Evolutionary conservation across 2,888 invertebrate species (phyloP).

Genomic region (Leucania comma): DNA sequence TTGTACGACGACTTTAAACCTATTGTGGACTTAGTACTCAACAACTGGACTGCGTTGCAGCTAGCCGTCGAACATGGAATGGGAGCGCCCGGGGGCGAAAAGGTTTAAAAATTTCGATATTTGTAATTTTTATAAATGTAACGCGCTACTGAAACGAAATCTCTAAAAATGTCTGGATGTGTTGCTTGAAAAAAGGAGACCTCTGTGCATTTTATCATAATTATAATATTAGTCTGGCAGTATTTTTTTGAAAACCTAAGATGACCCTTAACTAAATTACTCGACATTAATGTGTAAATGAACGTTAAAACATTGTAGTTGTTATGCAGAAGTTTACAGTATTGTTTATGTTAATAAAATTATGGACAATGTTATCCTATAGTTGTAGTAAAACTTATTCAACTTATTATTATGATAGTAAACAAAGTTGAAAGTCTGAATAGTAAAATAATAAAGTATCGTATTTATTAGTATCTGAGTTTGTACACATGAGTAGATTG

Average conservation of each 20-base stretch:
- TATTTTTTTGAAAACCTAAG: not conserved
- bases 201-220: not conserved
- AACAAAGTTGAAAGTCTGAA: not conserved
- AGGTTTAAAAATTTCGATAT: conserved; percentile 81
- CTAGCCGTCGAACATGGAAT: conserved; percentile 94
- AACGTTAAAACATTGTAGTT: not conserved
- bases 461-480: no score
- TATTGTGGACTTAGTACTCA: conserved; percentile 92
- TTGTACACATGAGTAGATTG: no score
- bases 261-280: not conserved
- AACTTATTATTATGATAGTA: not conserved
- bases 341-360: not conserved
- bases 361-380: not conserved
- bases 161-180: not conserved
- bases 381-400: not conserved
- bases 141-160: no score
- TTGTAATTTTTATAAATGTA: not conserved
- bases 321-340: not conserved
- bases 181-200: not conserved
- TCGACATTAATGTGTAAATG: not conserved
- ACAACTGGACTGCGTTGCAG: conserved; percentile 93
- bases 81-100: conserved; percentile 93
- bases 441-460: no score
- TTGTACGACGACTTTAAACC: conserved; percentile 90
- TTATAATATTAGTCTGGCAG: not conserved